Conservation (phyloP, 2,797 vertebrate species). For the Enteromius trimaculatus region DNA sequence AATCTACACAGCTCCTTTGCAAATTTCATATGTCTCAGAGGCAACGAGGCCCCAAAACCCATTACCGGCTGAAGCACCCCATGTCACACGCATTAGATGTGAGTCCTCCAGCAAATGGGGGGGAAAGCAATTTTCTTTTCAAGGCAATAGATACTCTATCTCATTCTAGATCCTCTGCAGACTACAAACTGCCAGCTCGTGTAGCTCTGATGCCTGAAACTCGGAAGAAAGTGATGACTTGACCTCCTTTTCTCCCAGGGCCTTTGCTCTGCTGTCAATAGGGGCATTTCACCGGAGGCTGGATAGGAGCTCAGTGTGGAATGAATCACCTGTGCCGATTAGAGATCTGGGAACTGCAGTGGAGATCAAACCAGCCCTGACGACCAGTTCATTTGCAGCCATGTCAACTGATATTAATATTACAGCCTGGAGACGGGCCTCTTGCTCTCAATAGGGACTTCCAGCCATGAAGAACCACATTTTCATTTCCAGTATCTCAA, state of each 20-base stretch:
- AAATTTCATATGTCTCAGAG: constrained; percentile 68
- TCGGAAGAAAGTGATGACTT: constrained; percentile 71
- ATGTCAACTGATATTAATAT: constrained; percentile 60
- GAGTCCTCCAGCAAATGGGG: constrained; percentile 75
- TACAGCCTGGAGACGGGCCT: constrained; percentile 23
- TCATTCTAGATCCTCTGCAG: constrained; percentile 73
- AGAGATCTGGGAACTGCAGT: constrained; percentile 54
- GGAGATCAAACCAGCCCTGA: constrained; percentile 61
- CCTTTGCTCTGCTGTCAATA: constrained; percentile 29
- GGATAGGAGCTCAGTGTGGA: constrained; percentile 35
- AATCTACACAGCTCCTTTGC: constrained; percentile 74
- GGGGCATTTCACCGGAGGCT: constrained; percentile 44
- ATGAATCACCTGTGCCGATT: constrained; percentile 54
- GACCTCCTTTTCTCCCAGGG: constrained; percentile 62
- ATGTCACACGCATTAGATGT: constrained; percentile 76
- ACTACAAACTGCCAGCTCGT: constrained; percentile 62
- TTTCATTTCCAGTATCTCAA: constrained; percentile 70
- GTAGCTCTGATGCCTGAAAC: constrained; percentile 64
- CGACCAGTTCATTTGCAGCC: constrained; percentile 59
- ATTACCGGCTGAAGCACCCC: constrained; percentile 71
- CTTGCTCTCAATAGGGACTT: constrained; percentile 39
- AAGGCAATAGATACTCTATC: constrained; percentile 80
- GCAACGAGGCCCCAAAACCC: constrained; percentile 72
- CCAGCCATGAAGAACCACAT: constrained; percentile 64
- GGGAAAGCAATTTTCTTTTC: constrained; percentile 82